These are phyloP conservation scores for Agapornis roseicollis DNA, from an alignment of 2,113 vertebrate genomes.

Conservation along the genomic window DNA sequence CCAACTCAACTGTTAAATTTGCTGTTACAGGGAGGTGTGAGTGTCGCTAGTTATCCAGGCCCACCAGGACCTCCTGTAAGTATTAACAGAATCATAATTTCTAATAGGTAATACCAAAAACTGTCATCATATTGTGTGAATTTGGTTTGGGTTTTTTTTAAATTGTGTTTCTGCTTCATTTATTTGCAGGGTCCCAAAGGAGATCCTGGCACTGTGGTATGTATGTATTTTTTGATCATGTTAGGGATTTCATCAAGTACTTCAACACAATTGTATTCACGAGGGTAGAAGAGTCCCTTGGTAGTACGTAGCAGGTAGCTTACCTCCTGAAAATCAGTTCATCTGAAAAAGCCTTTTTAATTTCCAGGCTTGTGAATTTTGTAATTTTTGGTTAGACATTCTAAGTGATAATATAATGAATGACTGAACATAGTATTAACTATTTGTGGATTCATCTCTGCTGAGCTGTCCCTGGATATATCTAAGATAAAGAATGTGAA, in stretches of 20 bases:
- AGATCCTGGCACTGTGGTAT: conserved; percentile 86
- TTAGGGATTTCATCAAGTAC: neutral
- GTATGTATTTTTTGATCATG: conserved; percentile 63
- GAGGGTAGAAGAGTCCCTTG: neutral
- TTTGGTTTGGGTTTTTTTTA: neutral
- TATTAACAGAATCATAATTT: neutral
- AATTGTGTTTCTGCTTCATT: neutral
- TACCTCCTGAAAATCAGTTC: neutral
- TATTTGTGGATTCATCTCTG: neutral
- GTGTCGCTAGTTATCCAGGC: conserved; percentile 81
- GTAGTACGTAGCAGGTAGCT: neutral
- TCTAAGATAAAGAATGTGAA: neutral
- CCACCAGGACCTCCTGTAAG: conserved; percentile 91
- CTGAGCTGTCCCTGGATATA: neutral
- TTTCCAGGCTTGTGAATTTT: neutral
- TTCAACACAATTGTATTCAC: neutral
- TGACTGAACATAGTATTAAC: neutral
- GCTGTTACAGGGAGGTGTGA: conserved; percentile 80
- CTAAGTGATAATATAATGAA: neutral
- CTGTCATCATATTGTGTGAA: neutral
- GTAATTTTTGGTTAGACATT: neutral
- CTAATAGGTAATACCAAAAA: neutral
- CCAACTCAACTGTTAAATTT: conserved; percentile 5
- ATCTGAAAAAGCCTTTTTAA: neutral
- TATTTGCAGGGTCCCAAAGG: conserved; percentile 90